Evolutionary conservation across 2,797 vertebrate species (phyloP).

Genomic region (Microchirus variegatus): DNA sequence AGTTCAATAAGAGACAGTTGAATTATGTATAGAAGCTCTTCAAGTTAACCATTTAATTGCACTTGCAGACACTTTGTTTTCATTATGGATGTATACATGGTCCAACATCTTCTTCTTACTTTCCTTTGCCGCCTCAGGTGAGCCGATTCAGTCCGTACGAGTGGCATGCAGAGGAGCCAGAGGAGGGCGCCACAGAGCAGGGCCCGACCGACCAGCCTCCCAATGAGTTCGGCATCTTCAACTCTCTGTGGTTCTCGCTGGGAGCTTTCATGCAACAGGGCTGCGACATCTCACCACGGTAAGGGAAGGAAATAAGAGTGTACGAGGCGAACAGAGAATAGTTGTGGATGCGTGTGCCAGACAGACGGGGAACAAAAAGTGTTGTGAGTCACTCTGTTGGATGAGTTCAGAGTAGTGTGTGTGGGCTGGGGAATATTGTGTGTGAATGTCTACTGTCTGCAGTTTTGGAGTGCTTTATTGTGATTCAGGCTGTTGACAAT

Average conservation of each 20-base stretch:
- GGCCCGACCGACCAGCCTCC: conserved; percentile 95
- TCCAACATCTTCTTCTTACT: neutral
- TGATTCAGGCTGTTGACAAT: conserved; percentile 52
- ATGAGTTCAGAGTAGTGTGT: conserved; percentile 28
- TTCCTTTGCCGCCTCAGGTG: conserved; percentile 55
- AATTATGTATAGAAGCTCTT: too few species aligned
- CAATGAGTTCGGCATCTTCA: conserved; percentile 99
- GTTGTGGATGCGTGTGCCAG: conserved; percentile 22
- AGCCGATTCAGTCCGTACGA: conserved; percentile 98
- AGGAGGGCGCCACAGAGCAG: conserved; percentile 92
- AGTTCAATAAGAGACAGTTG: too few species aligned
- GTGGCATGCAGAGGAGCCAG: conserved; percentile 97
- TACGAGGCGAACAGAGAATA: conserved; percentile 29
- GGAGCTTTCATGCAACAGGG: conserved; percentile 99
- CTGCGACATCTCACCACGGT: conserved; percentile 99
- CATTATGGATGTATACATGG: too few species aligned
- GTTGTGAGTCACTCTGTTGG: conserved; percentile 21
- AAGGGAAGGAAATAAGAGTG: conserved; percentile 44
- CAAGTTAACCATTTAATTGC: too few species aligned
- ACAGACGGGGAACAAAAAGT: conserved; percentile 16
- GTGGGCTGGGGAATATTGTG: conserved; percentile 13
- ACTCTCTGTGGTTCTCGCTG: conserved; percentile 99
- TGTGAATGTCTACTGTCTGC: conserved; percentile 26
- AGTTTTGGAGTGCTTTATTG: conserved; percentile 30
- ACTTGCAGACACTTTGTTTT: too few species aligned